Evolutionary conservation across 2,113 vertebrate species (phyloP), one percentile per base, ranked within the genome.

Genomic region (Otis tarda): DNA sequence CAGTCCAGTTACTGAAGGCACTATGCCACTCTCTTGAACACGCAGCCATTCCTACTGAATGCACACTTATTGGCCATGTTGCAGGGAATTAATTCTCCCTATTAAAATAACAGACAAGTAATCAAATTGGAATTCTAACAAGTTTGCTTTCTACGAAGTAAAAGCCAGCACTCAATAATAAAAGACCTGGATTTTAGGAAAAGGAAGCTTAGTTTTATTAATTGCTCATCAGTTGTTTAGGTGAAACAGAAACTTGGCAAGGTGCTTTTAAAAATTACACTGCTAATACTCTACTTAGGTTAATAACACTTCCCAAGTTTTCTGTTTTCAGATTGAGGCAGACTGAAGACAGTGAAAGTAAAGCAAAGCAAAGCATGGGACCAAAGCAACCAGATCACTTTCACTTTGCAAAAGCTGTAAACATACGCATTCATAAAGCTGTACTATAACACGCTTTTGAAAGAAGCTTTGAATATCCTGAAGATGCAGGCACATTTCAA

Each of bases 1-100:
- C 24, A 64, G 35, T 50, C 21, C 79, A 90, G 68, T 17, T 76
- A 69, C 31, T 68, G 33, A 78, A 75, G 6, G 18, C 12, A n/a
- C 2, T 53, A 4, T 31, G 10, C 33, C 41, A 75, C 31, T 24
- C 10, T 63, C 47, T 31, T 23, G 24, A 95, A 16, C 9, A 37
- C 0, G 2, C 12, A 86, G 43, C 7, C 6, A 0, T 23, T 61
- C 39, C 52, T 64, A 63, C 12, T 10, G 37, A 22, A n/a, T 4
- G 15, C 20, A 83, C 24, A 37, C 43, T 63, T 65, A 73, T 13
- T 50, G 30, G 41, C n/a, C 30, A 59, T 3, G 2, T 1, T 70
- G 17, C 39, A 89, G 22, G 12, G 21, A 83, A 31, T 0, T 1
- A 69, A 18, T n/a, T 43, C 35, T 27, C 35, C 35, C 21, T 14